phyloP scores from a whole-genome alignment of 2,113 vertebrate genomes.

The Amia ocellicauda region DNA sequence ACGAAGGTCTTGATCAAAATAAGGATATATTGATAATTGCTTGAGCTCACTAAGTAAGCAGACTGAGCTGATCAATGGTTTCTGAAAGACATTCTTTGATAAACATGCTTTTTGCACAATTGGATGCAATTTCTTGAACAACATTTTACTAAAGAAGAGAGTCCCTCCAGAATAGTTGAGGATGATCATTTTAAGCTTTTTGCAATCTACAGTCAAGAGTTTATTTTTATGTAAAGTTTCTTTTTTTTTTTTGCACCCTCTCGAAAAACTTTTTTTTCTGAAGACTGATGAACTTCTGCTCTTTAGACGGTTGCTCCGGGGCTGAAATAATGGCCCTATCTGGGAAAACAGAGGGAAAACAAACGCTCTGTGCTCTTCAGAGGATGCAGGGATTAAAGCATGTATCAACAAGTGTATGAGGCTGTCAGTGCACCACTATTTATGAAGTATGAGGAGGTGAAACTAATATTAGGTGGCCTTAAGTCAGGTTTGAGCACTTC shows the following conservation, averaged over 20 bases:
- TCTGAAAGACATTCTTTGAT: constrained; percentile 17
- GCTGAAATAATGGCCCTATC: no score
- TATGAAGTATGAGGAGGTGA: background rate
- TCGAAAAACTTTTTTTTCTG: no score
- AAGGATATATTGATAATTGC: constrained; percentile 32
- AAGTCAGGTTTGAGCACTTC: background rate
- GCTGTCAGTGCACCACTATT: background rate
- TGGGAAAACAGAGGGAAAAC: background rate
- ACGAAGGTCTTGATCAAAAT: constrained; percentile 62
- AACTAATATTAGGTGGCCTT: constrained; percentile 1
- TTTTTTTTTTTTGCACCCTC: no score
- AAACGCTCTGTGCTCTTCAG: background rate
- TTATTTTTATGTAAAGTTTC: no score
- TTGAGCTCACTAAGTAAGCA: constrained; percentile 13
- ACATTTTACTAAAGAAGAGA: no score
- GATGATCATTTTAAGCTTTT: no score
- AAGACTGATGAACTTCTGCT: no score
- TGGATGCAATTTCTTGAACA: constrained; percentile 6
- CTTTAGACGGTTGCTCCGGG: no score
- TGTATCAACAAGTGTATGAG: background rate
- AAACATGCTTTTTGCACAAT: constrained; percentile 6
- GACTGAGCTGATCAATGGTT: constrained; percentile 28
- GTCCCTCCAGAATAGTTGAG: background rate
- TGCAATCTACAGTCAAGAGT: no score
- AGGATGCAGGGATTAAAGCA: background rate